phyloP scores from a whole-genome alignment of 2,888 invertebrate species.

The Drosophila demipolita region DNA sequence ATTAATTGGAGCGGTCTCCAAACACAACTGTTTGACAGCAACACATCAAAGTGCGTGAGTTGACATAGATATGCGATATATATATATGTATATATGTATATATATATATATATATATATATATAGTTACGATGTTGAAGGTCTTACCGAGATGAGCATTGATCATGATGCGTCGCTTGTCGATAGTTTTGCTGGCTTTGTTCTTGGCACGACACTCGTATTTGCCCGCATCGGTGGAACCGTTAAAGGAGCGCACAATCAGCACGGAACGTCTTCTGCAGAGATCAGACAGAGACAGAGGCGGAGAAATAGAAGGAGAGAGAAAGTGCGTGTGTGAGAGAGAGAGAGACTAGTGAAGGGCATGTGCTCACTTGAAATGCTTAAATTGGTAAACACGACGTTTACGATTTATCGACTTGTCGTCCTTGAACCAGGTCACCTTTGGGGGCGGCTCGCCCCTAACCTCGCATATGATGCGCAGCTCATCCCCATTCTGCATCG shows the following conservation, averaged over 20 bases:
- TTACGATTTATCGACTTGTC: constrained; percentile 87
- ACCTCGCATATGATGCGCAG: constrained; percentile 91
- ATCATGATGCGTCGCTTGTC: constrained; percentile 83
- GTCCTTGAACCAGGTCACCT: constrained; percentile 93
- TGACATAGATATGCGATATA: neutral
- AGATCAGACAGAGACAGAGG: constrained; percentile 48
- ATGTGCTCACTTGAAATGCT: constrained; percentile 84
- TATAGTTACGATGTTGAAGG: constrained; percentile 9
- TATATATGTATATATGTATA: no score
- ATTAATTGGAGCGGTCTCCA: constrained; percentile 74
- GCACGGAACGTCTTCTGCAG: constrained; percentile 92
- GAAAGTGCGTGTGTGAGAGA: neutral
- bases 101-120: neutral
- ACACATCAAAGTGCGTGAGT: constrained; percentile 42
- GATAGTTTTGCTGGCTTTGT: constrained; percentile 84
- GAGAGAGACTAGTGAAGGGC: constrained; percentile 1
- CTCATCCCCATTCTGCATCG: constrained; percentile 85
- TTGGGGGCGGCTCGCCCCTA: constrained; percentile 91
- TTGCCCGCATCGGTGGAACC: constrained; percentile 91
- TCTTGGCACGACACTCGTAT: constrained; percentile 93
- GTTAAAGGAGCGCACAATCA: constrained; percentile 91
- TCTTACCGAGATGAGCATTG: constrained; percentile 84
- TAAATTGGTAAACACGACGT: constrained; percentile 84
- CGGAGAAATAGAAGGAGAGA: neutral
- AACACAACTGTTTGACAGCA: constrained; percentile 39